Evolutionary conservation across 1,140 invertebrate genomes (phyloP).

Genomic region (Trissolcus basalis): DNA sequence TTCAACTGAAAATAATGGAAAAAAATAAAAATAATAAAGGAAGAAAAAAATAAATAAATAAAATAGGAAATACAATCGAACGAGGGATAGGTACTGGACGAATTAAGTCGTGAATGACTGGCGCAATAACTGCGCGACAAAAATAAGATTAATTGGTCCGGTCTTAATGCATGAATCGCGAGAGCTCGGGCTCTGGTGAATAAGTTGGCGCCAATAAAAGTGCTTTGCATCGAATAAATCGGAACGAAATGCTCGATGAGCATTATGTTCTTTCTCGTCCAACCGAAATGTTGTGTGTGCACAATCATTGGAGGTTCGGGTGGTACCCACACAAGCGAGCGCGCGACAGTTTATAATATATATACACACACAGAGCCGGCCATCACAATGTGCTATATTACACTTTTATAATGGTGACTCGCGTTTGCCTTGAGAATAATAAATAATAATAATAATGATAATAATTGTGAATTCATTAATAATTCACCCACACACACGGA

Average conservation of each 20-base stretch:
- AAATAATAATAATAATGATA: conserved; percentile 56
- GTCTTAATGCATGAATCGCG: conserved; percentile 44
- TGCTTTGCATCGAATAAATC: conserved; percentile 54
- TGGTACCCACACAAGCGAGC: not conserved
- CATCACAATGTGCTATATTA: conserved; percentile 49
- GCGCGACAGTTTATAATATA: conserved; percentile 40
- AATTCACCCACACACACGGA: conserved; percentile 51
- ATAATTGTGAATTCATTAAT: conserved; percentile 58
- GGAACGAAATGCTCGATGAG: conserved; percentile 35
- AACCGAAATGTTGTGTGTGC: not conserved
- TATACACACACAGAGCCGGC: conserved; percentile 19
- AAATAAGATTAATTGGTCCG: conserved; percentile 37
- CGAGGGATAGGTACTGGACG: too few species aligned
- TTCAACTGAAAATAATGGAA: too few species aligned
- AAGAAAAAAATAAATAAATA: too few species aligned
- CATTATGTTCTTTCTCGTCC: conserved; percentile 35
- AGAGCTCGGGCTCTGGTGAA: conserved; percentile 14
- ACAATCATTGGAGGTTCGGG: not conserved
- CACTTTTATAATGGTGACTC: conserved; percentile 48
- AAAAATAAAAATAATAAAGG: too few species aligned
- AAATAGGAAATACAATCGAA: too few species aligned
- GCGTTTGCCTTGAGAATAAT: conserved; percentile 49
- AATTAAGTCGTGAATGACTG: conserved; percentile 21
- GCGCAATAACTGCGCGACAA: conserved; percentile 40
- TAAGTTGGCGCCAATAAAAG: conserved; percentile 57